Conservation (phyloP, 1,140 invertebrate species). For the Bombus polaris region DNA sequence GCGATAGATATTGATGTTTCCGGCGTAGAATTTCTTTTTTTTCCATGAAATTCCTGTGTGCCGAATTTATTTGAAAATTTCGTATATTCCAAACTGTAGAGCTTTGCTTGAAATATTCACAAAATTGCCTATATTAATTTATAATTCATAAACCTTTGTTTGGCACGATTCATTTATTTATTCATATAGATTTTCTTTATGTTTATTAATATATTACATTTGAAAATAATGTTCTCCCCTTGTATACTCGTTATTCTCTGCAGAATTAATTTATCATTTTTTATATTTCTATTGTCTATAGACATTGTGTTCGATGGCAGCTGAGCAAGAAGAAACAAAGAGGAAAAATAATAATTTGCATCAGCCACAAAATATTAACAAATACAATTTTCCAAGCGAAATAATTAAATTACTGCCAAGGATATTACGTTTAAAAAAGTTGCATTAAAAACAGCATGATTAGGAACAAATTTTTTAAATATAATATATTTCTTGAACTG, state of each 20-base stretch:
- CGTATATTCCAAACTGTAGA: not conserved
- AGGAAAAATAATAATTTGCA: not conserved
- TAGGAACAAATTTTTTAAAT: not conserved
- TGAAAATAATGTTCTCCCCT: not conserved
- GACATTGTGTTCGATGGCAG: not conserved
- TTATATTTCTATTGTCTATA: not conserved
- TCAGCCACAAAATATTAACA: not conserved
- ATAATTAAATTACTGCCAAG: not conserved
- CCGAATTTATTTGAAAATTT: slow-evolving; percentile 16
- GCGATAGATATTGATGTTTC: slow-evolving; percentile 29
- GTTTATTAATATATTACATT: not conserved
- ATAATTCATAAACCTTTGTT: no score
- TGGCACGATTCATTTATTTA: not conserved
- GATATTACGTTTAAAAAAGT: not conserved
- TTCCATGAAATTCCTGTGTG: not conserved
- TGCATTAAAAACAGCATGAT: no score
- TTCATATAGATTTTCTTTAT: not conserved
- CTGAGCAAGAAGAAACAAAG: not conserved
- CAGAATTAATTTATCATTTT: not conserved
- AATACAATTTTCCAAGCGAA: not conserved
- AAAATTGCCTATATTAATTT: not conserved
- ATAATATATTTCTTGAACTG: not conserved
- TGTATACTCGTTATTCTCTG: no score
- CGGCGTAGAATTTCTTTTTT: not conserved
- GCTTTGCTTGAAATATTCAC: not conserved